Percentiles rank a stretch among this genome's conserved stretches.
Conservation (phyloP, 2,888 invertebrate species). For the Cremastinae sp. region DNA sequence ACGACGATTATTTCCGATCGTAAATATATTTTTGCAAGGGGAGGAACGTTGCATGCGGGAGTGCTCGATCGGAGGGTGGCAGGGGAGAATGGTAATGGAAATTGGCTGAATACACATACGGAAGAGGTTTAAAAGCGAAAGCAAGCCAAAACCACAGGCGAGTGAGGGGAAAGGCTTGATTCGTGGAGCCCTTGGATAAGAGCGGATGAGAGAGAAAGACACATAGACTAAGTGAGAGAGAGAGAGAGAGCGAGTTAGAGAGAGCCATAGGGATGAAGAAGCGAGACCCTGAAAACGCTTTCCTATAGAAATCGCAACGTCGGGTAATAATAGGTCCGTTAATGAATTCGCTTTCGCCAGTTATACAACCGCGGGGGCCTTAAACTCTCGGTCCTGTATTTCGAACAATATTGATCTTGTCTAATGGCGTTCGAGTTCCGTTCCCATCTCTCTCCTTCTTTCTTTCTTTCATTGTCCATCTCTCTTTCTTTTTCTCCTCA, state of each 20-base stretch:
- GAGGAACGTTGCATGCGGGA: constrained; percentile 24
- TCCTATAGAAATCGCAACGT: constrained; percentile 68
- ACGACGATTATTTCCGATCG: neutral
- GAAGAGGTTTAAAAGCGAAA: constrained; percentile 45
- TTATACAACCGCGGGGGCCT: constrained; percentile 62
- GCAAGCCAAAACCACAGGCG: constrained; percentile 34
- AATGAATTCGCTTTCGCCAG: constrained; percentile 58
- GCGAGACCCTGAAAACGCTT: constrained; percentile 62
- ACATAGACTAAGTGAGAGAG: too few relatives aligned
- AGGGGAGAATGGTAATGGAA: constrained; percentile 37
- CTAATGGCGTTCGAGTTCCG: constrained; percentile 75
- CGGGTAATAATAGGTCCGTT: constrained; percentile 61
- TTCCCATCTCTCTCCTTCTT: constrained; percentile 57
- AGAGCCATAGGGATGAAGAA: constrained; percentile 62
- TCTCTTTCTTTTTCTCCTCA: neutral
- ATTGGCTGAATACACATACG: constrained; percentile 38
- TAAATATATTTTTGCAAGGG: constrained; percentile 2
- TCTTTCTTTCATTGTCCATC: constrained; percentile 57
- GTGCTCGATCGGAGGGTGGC: constrained; percentile 1
- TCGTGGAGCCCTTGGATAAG: constrained; percentile 19
- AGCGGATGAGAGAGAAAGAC: constrained; percentile 20
- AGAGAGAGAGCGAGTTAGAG: constrained; percentile 31
- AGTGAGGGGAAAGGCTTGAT: constrained; percentile 33
- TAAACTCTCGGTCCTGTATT: constrained; percentile 73
- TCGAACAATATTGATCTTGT: constrained; percentile 78